Conservation (phyloP, 2,888 invertebrate species). For the Seira sanloemensis region DNA sequence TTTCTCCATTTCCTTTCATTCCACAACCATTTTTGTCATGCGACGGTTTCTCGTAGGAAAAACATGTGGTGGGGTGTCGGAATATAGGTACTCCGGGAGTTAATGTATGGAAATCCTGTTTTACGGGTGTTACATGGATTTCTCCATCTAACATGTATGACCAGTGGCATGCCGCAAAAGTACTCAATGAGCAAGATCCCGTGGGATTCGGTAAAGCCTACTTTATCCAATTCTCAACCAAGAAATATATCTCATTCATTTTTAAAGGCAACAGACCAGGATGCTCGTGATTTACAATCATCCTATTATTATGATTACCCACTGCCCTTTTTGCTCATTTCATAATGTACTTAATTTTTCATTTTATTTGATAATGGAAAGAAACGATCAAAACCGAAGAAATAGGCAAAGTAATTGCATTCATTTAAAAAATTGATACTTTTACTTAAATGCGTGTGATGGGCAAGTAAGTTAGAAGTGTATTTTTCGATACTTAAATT, state of each 20-base stretch:
- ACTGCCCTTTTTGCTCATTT: too few relatives aligned
- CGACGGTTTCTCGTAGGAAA: background rate
- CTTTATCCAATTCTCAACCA: background rate
- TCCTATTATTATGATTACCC: too few relatives aligned
- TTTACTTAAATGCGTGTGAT: too few relatives aligned
- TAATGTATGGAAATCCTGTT: constrained; percentile 57
- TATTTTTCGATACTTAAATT: too few relatives aligned
- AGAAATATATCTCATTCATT: background rate
- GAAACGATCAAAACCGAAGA: background rate
- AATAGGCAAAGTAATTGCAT: too few relatives aligned
- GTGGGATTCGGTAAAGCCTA: background rate
- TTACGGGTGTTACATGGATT: constrained; percentile 30
- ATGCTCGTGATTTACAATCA: background rate
- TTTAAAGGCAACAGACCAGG: background rate
- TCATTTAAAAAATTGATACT: too few relatives aligned
- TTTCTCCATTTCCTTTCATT: background rate
- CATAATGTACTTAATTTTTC: too few relatives aligned
- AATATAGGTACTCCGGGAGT: constrained; percentile 37
- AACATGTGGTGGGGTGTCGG: constrained; percentile 41
- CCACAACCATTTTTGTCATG: constrained; percentile 11
- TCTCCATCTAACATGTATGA: background rate
- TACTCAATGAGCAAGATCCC: too few relatives aligned
- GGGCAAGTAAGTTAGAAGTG: too few relatives aligned
- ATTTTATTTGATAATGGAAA: too few relatives aligned
- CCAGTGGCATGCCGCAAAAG: background rate